Base-by-base conservation (phyloP, 1,140 invertebrate genomes). In the Gonatopus flavifemur region DNA sequence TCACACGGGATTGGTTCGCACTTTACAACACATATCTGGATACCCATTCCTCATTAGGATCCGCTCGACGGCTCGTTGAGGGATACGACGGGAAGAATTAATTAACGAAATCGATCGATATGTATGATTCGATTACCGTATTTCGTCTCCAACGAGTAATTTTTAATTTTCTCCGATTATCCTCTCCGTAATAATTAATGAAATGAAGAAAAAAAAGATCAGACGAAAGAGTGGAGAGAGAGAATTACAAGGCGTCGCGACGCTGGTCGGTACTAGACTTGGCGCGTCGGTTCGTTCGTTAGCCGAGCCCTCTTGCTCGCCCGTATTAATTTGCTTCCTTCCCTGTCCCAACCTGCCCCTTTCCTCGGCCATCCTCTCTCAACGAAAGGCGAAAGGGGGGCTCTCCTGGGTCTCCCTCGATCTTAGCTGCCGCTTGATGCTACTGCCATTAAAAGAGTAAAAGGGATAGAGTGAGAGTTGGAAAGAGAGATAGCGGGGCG, bases 251-350 rank as follows among this genome's bases (percentile, higher is more conserved):
- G 55, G 43, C 50, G 62, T 63, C 60, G 64, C 63, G 62, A 66
- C 59, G 66, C 62, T 72, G 72, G 71, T 75, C 74, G 74, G 63
- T 59, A 67, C 67, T 70, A 73, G 67, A 74, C 72, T 74, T 71
- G 66, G 69, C 67, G n/a, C n/a, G 62, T 71, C 63, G 62, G 61
- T 67, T 72, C 71, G 66, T 74, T 77, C 70, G 72, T 76, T 74
- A 74, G 65, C 70, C 62, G 68, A 62, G 66, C 59, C 65, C 66
- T 71, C 65, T 73, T 65, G 66, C 60, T 61, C 68, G 67, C 62
- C 68, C 63, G 72, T 74, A 76, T 76, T 75, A 76, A 77, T 77
- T 77, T 72, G 68, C 72, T 72, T 74, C 66, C 59, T 62, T 25
- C 49, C n/a, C 53, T 63, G 67, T 64, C 70, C 63, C 55, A 46